phyloP scores from a whole-genome alignment of 2,797 vertebrate species.

The Pantherophis alleghaniensis region DNA sequence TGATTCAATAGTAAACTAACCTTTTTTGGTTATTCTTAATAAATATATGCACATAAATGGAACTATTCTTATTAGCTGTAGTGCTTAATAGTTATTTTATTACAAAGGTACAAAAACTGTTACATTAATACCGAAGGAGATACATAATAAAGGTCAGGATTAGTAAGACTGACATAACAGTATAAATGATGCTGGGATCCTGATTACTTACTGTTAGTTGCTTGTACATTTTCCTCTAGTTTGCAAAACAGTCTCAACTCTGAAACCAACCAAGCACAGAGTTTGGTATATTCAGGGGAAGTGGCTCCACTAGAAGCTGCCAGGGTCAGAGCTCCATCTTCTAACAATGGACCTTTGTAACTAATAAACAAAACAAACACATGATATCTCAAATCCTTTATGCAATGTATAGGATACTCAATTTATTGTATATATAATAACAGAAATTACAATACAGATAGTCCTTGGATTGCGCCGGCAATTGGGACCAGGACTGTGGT shows the following conservation, averaged over 20 bases:
- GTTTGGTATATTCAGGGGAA: constrained; percentile 94
- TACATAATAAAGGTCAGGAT: not conserved
- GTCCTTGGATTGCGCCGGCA: not conserved
- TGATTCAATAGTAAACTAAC: not conserved
- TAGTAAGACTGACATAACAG: not conserved
- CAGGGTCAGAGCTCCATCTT: constrained; percentile 85
- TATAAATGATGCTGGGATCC: not conserved
- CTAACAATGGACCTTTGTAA: constrained; percentile 93
- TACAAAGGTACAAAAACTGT: not conserved
- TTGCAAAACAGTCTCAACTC: constrained; percentile 88
- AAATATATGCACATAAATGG: not conserved
- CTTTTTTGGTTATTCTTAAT: not conserved
- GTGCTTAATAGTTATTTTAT: not conserved
- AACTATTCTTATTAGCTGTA: not conserved
- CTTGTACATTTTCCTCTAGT: constrained; percentile 94
- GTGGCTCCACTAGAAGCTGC: constrained; percentile 82
- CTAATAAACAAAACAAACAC: constrained; percentile 67
- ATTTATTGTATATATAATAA: constrained; percentile 16
- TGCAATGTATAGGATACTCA: not conserved
- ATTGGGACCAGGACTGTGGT: not conserved
- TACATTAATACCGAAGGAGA: not conserved
- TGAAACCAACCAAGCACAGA: constrained; percentile 91
- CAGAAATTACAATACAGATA: not conserved
- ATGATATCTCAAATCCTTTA: not conserved
- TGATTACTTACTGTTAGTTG: constrained; percentile 89